phyloP scores from a whole-genome alignment of 2,113 vertebrate species.

The Cyphomyrus plagiostoma region DNA sequence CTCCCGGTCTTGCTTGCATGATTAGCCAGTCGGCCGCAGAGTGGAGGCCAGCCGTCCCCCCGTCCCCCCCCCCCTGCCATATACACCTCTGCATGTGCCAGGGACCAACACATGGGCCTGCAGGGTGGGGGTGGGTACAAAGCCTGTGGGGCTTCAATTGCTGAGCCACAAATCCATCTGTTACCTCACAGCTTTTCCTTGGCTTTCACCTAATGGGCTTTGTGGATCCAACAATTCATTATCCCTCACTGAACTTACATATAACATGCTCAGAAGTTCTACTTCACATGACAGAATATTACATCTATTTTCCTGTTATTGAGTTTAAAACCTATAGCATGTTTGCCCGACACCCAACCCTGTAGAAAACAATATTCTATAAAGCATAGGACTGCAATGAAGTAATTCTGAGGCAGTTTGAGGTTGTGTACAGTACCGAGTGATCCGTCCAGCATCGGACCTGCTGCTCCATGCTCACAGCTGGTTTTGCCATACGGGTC shows the following conservation, averaged over 20 bases:
- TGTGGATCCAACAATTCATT: not conserved
- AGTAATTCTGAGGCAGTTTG: not conserved
- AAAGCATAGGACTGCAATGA: not conserved
- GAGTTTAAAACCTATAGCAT: not conserved
- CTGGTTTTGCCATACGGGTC: conserved; percentile 18
- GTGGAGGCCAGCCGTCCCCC: not conserved
- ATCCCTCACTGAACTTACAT: not conserved
- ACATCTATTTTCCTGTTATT: not conserved
- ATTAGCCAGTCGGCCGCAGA: not conserved
- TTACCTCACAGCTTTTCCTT: conserved; percentile 8
- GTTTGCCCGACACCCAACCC: not conserved
- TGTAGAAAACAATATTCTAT: not conserved
- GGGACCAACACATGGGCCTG: not conserved
- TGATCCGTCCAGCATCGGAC: not conserved
- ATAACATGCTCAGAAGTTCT: not conserved
- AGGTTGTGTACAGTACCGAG: not conserved
- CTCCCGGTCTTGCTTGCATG: not conserved
- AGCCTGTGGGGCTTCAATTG: not conserved
- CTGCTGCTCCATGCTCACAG: conserved; percentile 18
- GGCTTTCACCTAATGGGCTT: conserved; percentile 7
- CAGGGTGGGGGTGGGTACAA: not conserved
- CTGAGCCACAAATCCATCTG: conserved; percentile 18
- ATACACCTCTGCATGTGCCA: not conserved
- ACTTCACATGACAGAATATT: not conserved
- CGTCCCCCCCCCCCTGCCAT: not conserved